Evolutionary conservation across 2,113 vertebrate species (phyloP).

Genomic region (Centropus bengalensis): DNA sequence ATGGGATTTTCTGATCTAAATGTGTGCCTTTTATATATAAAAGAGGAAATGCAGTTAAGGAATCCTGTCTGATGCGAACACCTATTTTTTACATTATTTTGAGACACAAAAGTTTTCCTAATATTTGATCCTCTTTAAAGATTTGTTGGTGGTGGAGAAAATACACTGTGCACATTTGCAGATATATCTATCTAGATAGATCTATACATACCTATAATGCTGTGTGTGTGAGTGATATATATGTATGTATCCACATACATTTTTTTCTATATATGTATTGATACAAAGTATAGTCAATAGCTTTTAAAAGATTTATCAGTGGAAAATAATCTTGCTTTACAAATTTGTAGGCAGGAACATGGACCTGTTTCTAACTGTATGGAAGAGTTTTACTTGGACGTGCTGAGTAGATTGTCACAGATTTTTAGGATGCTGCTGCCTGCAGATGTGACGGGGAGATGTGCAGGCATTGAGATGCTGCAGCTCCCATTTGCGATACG

Average conservation of each 20-base stretch:
- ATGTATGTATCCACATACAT: not conserved
- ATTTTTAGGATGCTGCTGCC: not conserved
- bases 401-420: not conserved
- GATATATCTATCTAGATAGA: too few species aligned
- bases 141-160: not conserved
- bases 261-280: not conserved
- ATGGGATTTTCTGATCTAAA: not conserved
- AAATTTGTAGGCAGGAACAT: not conserved
- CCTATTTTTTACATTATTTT: not conserved
- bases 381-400: not conserved
- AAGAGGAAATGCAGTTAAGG: not conserved
- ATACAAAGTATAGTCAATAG: not conserved
- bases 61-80: not conserved
- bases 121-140: not conserved
- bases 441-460: not conserved
- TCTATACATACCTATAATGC: not conserved
- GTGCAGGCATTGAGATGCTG: not conserved
- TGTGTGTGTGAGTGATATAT: not conserved
- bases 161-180: not conserved
- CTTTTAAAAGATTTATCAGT: not conserved
- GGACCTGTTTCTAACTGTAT: not conserved
- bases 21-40: not conserved
- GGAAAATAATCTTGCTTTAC: not conserved
- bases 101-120: not conserved
- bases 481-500: not conserved